These are phyloP conservation scores for Acrobasis consociella DNA, from an alignment of 2,888 invertebrate species.

Conservation along the genomic window DNA sequence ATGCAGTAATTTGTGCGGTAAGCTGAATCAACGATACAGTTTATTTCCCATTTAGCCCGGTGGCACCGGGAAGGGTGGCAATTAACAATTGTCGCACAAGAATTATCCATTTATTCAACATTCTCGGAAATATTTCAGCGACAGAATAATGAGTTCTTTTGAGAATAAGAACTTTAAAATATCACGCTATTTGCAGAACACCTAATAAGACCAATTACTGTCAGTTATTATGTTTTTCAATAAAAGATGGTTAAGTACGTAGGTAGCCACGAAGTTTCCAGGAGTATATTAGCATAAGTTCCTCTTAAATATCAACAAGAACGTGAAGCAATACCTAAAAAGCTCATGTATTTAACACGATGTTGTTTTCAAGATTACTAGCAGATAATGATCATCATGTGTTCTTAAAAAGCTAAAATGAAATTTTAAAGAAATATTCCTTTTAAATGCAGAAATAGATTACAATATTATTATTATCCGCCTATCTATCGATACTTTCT, in stretches of 20 bases:
- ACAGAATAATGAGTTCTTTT: conserved; percentile 11
- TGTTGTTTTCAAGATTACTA: background rate
- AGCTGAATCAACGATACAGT: conserved; percentile 45
- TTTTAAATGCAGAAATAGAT: background rate
- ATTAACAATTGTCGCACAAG: conserved; percentile 49
- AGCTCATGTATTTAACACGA: background rate
- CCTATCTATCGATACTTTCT: no score
- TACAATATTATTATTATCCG: no score
- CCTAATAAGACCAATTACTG: conserved; percentile 4
- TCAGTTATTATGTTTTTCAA: conserved; percentile 4
- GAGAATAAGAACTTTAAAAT: background rate
- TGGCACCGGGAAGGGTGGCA: conserved; percentile 32
- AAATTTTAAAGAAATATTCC: background rate
- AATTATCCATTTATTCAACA: conserved; percentile 5
- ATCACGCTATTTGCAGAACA: background rate
- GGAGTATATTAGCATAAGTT: background rate
- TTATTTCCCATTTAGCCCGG: conserved; percentile 26
- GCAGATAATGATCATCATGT: background rate
- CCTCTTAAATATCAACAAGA: background rate
- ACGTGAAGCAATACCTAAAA: background rate
- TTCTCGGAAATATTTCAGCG: conserved; percentile 11
- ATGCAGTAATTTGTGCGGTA: conserved; percentile 54
- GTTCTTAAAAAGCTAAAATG: background rate
- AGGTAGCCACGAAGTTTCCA: background rate
- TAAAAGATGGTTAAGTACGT: background rate